Evolutionary conservation across 2,888 invertebrate species (phyloP).

Genomic region (Crematogaster levior): DNA sequence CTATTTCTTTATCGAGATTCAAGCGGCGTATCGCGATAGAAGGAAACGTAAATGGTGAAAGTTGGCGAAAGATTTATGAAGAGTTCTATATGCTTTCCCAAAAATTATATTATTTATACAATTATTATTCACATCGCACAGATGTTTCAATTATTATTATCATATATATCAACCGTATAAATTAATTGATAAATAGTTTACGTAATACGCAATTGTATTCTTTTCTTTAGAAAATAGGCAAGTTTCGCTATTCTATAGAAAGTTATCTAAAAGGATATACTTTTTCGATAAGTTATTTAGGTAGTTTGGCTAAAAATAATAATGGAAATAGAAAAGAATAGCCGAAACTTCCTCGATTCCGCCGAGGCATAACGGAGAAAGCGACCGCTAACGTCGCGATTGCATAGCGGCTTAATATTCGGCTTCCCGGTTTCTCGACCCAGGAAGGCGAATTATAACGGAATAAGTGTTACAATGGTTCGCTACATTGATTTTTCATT

Average conservation of each 20-base stretch:
- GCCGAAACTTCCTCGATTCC: conserved; percentile 72
- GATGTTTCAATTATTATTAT: neutral
- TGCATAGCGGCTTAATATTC: conserved; percentile 49
- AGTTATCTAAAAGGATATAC: neutral
- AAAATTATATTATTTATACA: conserved; percentile 22
- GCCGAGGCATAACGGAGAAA: conserved; percentile 73
- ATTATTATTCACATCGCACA: neutral
- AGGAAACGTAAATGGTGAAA: conserved; percentile 40
- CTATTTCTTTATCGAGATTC: conserved; percentile 36
- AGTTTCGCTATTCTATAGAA: neutral
- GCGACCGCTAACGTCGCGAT: conserved; percentile 58
- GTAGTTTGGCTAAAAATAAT: conserved; percentile 43
- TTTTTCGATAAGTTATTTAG: conserved; percentile 16
- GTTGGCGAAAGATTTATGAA: conserved; percentile 21
- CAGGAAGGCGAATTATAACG: conserved; percentile 60
- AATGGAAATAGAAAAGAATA: conserved; percentile 47
- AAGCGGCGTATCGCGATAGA: conserved; percentile 23
- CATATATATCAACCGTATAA: neutral
- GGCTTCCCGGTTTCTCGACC: conserved; percentile 61
- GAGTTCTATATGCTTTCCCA: neutral
- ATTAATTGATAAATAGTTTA: conserved; percentile 3
- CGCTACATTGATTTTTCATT: conserved; percentile 51
- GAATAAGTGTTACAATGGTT: conserved; percentile 52
- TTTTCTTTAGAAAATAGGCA: neutral
- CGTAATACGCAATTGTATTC: neutral